phyloP scores from a whole-genome alignment of 2,888 invertebrate species.

The Agrilus biguttatus region DNA sequence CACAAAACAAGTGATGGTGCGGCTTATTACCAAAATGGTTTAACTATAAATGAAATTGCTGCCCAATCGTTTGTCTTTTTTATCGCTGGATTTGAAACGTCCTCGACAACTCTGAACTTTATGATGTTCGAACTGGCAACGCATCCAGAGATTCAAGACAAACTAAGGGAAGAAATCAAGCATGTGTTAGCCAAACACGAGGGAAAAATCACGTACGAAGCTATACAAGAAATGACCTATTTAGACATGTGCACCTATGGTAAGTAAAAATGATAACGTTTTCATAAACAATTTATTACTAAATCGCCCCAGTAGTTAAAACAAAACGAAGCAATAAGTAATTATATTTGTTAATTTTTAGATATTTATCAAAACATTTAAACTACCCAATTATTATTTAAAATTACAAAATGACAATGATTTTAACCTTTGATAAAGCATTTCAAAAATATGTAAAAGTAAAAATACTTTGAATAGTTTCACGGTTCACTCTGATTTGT shows the following conservation, averaged over 20 bases:
- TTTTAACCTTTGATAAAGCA: too few species aligned
- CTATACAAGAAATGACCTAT: conserved; percentile 31
- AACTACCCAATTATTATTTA: too few species aligned
- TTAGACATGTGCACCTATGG: conserved; percentile 30
- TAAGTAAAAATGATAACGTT: conserved; percentile 7
- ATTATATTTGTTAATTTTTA: too few species aligned
- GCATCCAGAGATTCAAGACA: conserved; percentile 30
- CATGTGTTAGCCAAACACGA: conserved; percentile 17
- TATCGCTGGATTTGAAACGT: conserved; percentile 35
- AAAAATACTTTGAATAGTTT: too few species aligned
- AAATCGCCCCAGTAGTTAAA: too few species aligned
- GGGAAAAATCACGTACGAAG: conserved; percentile 28
- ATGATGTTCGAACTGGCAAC: conserved; percentile 28
- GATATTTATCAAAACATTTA: too few species aligned
- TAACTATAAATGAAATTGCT: conserved; percentile 16
- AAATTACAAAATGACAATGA: too few species aligned
- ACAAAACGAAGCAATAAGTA: too few species aligned
- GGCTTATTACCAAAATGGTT: conserved; percentile 8
- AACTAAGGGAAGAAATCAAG: conserved; percentile 27
- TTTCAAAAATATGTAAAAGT: too few species aligned
- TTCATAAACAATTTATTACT: too few species aligned
- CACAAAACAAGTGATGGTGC: conserved; percentile 5
- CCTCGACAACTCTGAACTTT: conserved; percentile 29
- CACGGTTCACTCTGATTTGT: too few species aligned
- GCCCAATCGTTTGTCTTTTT: conserved; percentile 33